phyloP scores from a whole-genome alignment of 2,797 vertebrate genomes.

The Ficedula albicollis region DNA sequence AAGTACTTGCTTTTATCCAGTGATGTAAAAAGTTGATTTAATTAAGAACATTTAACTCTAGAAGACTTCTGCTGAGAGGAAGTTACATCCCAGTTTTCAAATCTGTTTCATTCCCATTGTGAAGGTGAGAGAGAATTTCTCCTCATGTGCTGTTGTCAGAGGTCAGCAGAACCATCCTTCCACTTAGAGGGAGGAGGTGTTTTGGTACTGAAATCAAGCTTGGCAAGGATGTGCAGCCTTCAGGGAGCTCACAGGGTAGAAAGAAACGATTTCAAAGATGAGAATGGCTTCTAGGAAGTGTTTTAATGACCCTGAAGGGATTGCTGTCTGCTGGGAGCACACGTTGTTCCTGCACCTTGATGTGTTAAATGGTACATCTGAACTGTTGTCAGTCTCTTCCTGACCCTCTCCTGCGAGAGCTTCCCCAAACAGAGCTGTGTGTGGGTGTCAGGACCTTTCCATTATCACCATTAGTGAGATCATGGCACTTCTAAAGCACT shows the following conservation, averaged over 20 bases:
- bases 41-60: neutral
- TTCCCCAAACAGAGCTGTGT: conserved; percentile 1
- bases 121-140: neutral
- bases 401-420: neutral
- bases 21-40: neutral
- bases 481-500: neutral
- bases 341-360: neutral
- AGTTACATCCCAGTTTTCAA: neutral
- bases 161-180: neutral
- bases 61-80: neutral
- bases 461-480: conserved; percentile 16
- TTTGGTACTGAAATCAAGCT: neutral
- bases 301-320: conserved; percentile 37
- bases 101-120: neutral
- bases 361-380: conserved; percentile 20
- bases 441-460: conserved; percentile 16
- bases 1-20: neutral
- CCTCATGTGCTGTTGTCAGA: neutral
- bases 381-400: neutral
- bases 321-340: neutral
- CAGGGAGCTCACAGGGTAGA: neutral
- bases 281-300: neutral
- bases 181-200: neutral
- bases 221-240: neutral
- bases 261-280: neutral